Percentiles rank a stretch among this genome's conserved stretches.
phyloP scores from a whole-genome alignment of 2,113 vertebrate species.

The Caretta caretta region DNA sequence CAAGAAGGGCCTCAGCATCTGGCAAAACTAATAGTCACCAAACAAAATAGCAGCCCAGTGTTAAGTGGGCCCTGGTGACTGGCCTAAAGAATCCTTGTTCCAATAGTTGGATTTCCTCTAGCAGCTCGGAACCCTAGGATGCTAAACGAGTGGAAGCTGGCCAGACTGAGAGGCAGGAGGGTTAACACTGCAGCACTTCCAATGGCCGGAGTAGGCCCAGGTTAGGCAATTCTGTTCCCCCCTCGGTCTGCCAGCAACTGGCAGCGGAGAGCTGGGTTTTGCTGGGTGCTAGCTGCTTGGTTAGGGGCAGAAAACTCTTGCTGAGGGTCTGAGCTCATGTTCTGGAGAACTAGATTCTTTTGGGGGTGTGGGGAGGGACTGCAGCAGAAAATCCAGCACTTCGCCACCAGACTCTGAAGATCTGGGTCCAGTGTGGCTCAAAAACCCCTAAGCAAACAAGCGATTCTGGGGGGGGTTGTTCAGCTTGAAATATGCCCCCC shows the following conservation, averaged over 20 bases:
- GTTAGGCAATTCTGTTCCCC: neutral
- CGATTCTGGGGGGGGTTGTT: neutral
- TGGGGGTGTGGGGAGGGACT: too few relatives aligned
- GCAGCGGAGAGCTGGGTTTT: neutral
- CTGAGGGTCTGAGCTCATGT: neutral
- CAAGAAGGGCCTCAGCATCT: neutral
- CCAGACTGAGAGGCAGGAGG: neutral
- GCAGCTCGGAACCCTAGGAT: neutral
- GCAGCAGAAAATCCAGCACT: neutral
- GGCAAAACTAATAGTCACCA: neutral
- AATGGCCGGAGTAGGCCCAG: neutral
- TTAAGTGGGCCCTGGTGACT: neutral
- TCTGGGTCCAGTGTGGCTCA: neutral
- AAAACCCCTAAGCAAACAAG: neutral
- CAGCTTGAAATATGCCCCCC: neutral
- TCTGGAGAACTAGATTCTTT: neutral
- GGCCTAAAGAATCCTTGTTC: neutral
- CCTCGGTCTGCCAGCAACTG: neutral
- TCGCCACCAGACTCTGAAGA: neutral
- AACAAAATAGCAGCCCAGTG: neutral
- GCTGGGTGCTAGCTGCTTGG: neutral
- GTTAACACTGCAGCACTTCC: neutral
- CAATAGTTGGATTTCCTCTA: neutral
- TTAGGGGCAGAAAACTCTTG: neutral
- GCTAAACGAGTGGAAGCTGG: neutral